Evolutionary conservation across 2,888 invertebrate genomes (phyloP), one percentile per base, ranked within the genome.

Genomic region (Tipula vernalis): DNA sequence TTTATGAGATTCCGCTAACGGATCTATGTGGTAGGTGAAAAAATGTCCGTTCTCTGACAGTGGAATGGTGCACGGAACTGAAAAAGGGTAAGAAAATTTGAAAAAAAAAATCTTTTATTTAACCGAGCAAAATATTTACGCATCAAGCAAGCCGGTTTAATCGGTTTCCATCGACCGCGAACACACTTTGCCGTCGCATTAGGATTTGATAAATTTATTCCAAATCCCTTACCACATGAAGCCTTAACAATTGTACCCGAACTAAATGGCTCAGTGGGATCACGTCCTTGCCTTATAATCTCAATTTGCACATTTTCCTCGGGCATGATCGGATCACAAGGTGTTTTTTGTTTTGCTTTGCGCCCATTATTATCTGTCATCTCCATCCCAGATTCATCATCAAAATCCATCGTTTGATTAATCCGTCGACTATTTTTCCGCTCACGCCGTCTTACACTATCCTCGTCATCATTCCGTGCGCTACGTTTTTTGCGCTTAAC

Each of bases 81-180:
- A 28, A 89, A 89, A 88, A 10, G 71, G 57, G 18, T 42, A 36
- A n/a, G 8, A 41, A 2, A n/a, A 0, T 28, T 1, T 28, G n/a
- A n/a, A 5, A 86, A 87, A 3, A 36, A 44, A 44, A 87, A 3
- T 36, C 13, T 41, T 86, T 36, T 36, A 83, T 2, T 36, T 42
- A 36, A 83, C 13, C 42, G 47, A 15, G 3, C 1, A 4, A 12
- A 51, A 36, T n/a, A 83, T 87, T 84, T 57, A 96, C 96, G 92
- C 89, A 97, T 95, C 89, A 95, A 93, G 90, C 98, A 98, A 89
- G 94, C 93, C 0, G 98, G 97, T 89, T 94, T 95, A 88, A 94
- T 94, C 0, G 97, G 97, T 89, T 95, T 96, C 98, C 98, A 98
- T 88, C 95, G 93, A 0, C 98, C 97, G 88, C 96, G 93, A 3